Conservation (phyloP, 2,888 invertebrate species). For the Fragum whitleyi region DNA sequence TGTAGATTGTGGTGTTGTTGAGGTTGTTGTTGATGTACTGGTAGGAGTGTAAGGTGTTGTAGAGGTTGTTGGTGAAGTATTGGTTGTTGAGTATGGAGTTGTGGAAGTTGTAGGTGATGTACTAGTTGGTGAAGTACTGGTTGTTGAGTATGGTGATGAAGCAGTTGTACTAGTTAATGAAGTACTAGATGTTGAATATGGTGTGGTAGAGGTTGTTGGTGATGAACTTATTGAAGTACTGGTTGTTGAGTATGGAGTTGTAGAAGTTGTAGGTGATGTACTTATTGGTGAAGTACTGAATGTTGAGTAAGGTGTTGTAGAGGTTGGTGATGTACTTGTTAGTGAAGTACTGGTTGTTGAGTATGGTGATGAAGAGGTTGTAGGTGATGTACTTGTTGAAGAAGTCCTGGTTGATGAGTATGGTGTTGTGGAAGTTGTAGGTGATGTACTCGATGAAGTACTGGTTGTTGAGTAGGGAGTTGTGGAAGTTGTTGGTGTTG, state of each 20-base stretch:
- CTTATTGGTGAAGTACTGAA: neutral
- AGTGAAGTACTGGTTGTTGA: neutral
- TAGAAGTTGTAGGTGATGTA: neutral
- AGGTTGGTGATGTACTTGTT: neutral
- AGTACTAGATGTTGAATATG: neutral
- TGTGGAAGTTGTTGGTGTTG: neutral
- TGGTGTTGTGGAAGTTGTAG: neutral
- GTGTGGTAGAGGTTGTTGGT: neutral
- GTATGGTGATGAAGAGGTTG: neutral
- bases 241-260: neutral
- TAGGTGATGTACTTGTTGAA: neutral
- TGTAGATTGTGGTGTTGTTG: neutral
- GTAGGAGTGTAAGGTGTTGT: neutral
- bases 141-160: neutral
- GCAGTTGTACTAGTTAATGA: neutral
- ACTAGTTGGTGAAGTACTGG: neutral
- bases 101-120: too few species aligned
- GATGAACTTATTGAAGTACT: neutral
- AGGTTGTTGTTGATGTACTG: neutral
- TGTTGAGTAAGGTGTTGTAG: neutral
- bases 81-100: too few species aligned
- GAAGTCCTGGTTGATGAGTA: neutral
- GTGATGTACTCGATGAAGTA: too few species aligned
- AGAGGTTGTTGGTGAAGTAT: neutral
- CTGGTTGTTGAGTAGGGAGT: too few species aligned